phyloP scores from a whole-genome alignment of 2,888 invertebrate species.

The Zele albiditarsus region DNA sequence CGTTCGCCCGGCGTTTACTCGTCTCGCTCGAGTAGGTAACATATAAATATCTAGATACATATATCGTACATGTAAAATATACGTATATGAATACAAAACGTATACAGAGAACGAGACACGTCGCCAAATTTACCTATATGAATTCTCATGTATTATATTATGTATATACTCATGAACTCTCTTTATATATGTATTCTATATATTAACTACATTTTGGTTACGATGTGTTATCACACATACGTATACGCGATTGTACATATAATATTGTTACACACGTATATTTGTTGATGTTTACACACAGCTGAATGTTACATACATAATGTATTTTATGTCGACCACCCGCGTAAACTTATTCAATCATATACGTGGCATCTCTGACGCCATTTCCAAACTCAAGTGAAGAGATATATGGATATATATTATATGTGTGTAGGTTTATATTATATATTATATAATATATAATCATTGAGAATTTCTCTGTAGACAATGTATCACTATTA shows the following conservation, averaged over 20 bases:
- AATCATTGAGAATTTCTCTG: constrained; percentile 14
- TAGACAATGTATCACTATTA: neutral
- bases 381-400: constrained; percentile 6
- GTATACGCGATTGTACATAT: neutral
- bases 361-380: constrained; percentile 40
- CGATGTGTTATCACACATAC: neutral
- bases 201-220: neutral
- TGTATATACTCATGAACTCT: neutral
- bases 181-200: neutral
- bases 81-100: neutral
- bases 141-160: constrained; percentile 34
- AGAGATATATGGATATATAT: neutral
- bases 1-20: constrained; percentile 46
- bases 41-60: constrained; percentile 61
- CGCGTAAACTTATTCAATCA: constrained; percentile 59
- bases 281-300: neutral
- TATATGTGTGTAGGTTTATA: constrained; percentile 16
- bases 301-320: neutral
- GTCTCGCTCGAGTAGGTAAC: constrained; percentile 59
- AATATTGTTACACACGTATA: neutral
- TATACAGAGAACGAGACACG: neutral
- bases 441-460: neutral
- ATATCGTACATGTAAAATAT: neutral
- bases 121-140: neutral
- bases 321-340: constrained; percentile 47